Evolutionary conservation across 1,140 invertebrate genomes (phyloP).

Genomic region (Zaprionus gabonicus): DNA sequence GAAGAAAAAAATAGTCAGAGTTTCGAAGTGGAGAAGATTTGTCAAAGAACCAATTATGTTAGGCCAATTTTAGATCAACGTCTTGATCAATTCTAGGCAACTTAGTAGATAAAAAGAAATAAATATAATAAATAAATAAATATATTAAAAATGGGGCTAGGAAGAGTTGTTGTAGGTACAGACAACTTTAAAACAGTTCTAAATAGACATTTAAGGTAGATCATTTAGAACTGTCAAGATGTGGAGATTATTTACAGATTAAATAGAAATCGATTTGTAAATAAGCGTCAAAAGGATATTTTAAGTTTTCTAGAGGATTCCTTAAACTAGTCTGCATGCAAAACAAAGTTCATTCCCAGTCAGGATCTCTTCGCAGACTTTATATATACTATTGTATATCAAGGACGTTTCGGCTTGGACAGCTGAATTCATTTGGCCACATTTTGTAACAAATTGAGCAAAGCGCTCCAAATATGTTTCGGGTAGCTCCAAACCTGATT

Average conservation of each 20-base stretch:
- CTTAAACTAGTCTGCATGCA: neutral
- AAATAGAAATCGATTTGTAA: no score
- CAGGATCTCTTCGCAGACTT: neutral
- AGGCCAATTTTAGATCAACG: no score
- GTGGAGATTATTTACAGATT: no score
- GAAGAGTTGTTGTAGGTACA: no score
- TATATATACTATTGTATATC: slow-evolving; percentile 6
- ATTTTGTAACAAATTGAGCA: slow-evolving; percentile 62
- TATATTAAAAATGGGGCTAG: no score
- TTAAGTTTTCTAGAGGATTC: neutral
- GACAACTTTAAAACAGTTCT: neutral
- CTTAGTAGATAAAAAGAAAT: no score
- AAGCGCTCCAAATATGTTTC: slow-evolving; percentile 53
- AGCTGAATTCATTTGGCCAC: slow-evolving; percentile 30
- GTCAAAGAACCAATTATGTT: no score
- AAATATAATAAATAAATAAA: no score
- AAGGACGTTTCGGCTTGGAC: slow-evolving; percentile 41
- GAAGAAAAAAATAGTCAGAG: no score
- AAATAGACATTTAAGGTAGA: neutral
- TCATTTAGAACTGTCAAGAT: neutral
- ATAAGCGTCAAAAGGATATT: no score
- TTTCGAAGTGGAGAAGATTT: no score
- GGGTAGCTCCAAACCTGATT: slow-evolving; percentile 61
- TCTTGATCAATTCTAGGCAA: no score
- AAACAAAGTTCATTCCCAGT: neutral